Percentiles rank a stretch among this genome's conserved stretches.
Evolutionary conservation across 2,113 vertebrate species (phyloP).

Genomic region (Sapajus apella): DNA sequence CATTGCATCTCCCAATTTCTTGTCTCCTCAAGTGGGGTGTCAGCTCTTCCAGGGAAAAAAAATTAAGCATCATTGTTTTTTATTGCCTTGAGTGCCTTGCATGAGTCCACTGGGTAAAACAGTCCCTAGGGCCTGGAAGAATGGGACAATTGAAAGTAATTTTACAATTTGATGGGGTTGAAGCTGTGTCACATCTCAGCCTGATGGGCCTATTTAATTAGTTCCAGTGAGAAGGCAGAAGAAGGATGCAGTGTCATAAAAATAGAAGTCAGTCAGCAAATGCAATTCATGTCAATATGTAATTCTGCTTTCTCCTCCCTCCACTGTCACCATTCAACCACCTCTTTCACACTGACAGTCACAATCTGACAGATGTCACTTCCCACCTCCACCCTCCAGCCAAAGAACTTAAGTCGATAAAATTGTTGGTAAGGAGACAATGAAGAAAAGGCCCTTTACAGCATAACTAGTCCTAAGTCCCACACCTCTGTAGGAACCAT

Average conservation of each 20-base stretch:
- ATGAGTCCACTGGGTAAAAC: background rate
- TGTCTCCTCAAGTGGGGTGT: background rate
- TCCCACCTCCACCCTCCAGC: background rate
- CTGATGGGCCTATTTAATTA: slow-evolving; percentile 24
- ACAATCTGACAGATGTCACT: background rate
- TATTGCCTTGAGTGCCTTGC: background rate
- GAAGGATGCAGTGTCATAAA: background rate
- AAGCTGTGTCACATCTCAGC: background rate
- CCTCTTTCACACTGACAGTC: background rate
- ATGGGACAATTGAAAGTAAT: background rate
- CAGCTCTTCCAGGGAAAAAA: background rate
- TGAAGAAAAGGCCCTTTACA: background rate
- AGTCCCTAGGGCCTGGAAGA: background rate
- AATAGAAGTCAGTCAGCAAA: background rate
- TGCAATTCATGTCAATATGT: background rate
- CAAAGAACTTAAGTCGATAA: background rate
- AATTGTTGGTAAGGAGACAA: background rate
- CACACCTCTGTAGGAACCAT: background rate
- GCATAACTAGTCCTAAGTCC: background rate
- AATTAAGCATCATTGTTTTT: background rate
- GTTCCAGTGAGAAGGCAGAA: slow-evolving; percentile 26
- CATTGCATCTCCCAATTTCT: background rate
- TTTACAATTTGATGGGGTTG: background rate
- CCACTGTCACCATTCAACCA: background rate
- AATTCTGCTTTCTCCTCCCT: background rate